Evolutionary conservation across 2,797 vertebrate species (phyloP).

Genomic region (Sebastiscus albofasciatus): DNA sequence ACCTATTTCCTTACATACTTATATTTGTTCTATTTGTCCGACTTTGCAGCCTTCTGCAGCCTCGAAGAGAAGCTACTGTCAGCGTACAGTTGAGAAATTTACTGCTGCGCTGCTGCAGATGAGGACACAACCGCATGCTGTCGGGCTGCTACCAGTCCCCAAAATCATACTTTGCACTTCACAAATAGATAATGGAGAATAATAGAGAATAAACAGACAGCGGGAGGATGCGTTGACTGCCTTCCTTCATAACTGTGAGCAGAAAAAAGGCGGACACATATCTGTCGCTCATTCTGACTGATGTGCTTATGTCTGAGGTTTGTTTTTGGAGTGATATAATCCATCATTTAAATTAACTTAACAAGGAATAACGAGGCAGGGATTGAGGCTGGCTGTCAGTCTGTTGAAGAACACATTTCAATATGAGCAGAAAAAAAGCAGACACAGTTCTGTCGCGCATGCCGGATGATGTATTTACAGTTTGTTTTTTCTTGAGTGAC

Average conservation of each 20-base stretch:
- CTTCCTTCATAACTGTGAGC: not conserved
- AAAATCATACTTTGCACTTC: not conserved
- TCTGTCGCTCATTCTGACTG: constrained; percentile 12
- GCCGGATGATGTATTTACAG: not conserved
- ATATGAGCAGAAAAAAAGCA: not conserved
- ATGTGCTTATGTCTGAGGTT: not conserved
- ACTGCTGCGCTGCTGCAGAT: not conserved
- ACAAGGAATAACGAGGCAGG: not conserved
- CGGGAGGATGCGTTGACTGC: not conserved
- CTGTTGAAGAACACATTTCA: constrained; percentile 1
- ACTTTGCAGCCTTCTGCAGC: not conserved
- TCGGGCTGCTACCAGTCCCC: not conserved
- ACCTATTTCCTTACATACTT: not conserved
- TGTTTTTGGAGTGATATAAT: constrained; percentile 10
- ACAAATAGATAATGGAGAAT: not conserved
- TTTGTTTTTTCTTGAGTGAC: not conserved
- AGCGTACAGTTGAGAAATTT: not conserved
- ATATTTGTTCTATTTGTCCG: not conserved
- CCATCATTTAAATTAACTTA: constrained; percentile 36
- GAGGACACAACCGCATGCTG: not conserved
- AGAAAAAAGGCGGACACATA: not conserved
- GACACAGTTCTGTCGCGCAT: not conserved
- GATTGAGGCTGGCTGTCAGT: not conserved
- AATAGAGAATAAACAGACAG: constrained; percentile 5
- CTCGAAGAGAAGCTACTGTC: not conserved